Percentiles rank a stretch among this genome's conserved stretches.
phyloP scores from a whole-genome alignment of 2,113 vertebrate genomes.

The Platysternon megacephalum region DNA sequence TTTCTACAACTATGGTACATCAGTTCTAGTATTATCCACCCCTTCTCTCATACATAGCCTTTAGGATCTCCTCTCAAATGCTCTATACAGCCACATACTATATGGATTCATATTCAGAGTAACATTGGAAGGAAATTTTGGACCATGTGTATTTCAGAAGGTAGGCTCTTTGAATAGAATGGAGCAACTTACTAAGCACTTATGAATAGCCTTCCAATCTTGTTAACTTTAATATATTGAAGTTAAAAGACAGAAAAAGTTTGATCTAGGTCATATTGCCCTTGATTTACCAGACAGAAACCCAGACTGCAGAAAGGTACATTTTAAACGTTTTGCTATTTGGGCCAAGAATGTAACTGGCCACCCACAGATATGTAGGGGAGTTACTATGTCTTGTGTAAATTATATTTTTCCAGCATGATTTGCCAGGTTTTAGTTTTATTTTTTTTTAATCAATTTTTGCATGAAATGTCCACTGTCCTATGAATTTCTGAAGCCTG shows the following conservation, averaged over 20 bases:
- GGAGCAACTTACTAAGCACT: neutral
- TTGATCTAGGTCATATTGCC: conserved; percentile 58
- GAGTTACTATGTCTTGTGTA: neutral
- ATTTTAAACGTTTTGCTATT: conserved; percentile 23
- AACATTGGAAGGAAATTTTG: neutral
- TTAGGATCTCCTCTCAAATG: neutral
- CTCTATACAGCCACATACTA: neutral
- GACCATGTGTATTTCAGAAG: neutral
- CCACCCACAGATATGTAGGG: conserved; percentile 29
- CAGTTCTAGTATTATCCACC: neutral
- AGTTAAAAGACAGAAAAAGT: conserved; percentile 12
- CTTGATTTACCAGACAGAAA: conserved; percentile 45
- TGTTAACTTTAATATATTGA: conserved; percentile 55
- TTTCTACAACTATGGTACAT: neutral
- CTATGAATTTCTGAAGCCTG: neutral
- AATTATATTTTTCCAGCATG: neutral
- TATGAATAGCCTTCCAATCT: conserved; percentile 26
- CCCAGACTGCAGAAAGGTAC: conserved; percentile 24
- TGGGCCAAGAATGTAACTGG: neutral
- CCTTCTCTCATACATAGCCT: neutral
- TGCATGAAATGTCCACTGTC: neutral
- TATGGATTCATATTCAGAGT: conserved; percentile 1
- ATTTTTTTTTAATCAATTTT: neutral
- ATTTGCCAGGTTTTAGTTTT: neutral
- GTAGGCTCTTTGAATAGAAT: neutral